phyloP scores from a whole-genome alignment of 1,140 invertebrate genomes.

The Branchinecta lynchi region DNA sequence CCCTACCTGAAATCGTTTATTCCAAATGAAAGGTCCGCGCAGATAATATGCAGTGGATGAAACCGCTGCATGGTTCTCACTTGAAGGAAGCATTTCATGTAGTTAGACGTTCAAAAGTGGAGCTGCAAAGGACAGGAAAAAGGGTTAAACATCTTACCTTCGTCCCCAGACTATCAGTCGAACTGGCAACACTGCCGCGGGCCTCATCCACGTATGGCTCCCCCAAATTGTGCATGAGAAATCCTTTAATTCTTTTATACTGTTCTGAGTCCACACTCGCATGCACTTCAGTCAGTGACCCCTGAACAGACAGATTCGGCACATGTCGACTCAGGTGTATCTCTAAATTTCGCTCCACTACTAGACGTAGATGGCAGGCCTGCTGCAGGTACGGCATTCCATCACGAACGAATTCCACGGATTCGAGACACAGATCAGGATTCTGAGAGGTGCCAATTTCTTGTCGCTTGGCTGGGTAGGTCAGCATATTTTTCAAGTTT shows the following conservation, averaged over 20 bases:
- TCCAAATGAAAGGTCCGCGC: too few relatives aligned
- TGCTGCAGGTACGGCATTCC: slow-evolving; percentile 52
- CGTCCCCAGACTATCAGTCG: too few relatives aligned
- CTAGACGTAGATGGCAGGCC: slow-evolving; percentile 58
- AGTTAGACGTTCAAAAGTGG: too few relatives aligned
- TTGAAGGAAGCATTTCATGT: too few relatives aligned
- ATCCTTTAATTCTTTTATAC: slow-evolving; percentile 71
- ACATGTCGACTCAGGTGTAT: slow-evolving; percentile 48
- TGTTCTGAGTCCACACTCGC: slow-evolving; percentile 65
- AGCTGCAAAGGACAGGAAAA: too few relatives aligned
- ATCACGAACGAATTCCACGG: slow-evolving; percentile 38
- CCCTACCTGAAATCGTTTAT: too few relatives aligned
- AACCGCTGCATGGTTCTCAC: too few relatives aligned
- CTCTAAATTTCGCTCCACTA: slow-evolving; percentile 70
- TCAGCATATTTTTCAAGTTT: slow-evolving; percentile 62
- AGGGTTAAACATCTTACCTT: too few relatives aligned
- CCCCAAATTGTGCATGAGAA: slow-evolving; percentile 80
- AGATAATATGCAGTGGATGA: too few relatives aligned
- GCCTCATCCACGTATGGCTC: slow-evolving; percentile 36
- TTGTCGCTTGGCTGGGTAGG: slow-evolving; percentile 46
- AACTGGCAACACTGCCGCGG: too few relatives aligned
- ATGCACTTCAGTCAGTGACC: slow-evolving; percentile 67
- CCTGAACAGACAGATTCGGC: slow-evolving; percentile 70
- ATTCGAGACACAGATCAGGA: slow-evolving; percentile 34
- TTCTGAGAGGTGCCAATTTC: slow-evolving; percentile 19